A percentile compares a stretch with the other conserved stretches of the same genome.
These are phyloP conservation scores for Papilio glaucus DNA, from an alignment of 1,140 invertebrate species.

Conservation along the genomic window DNA sequence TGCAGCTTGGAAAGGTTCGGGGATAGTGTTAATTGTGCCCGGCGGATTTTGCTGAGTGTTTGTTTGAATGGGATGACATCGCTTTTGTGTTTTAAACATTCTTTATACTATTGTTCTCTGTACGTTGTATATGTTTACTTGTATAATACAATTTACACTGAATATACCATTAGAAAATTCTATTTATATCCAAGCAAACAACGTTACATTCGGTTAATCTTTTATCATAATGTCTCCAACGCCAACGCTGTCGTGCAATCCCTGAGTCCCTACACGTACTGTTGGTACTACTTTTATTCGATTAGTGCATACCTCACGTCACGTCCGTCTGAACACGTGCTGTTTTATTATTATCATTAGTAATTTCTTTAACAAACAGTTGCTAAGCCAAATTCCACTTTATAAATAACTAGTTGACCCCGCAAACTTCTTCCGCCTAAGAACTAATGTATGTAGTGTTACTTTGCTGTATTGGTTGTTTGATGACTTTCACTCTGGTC, in stretches of 20 bases:
- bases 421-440: too few species aligned
- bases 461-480: too few species aligned
- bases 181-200: background rate
- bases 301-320: conserved; percentile 3
- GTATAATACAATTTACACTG: background rate
- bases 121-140: background rate
- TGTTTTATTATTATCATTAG: background rate
- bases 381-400: too few species aligned
- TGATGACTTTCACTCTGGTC: too few species aligned
- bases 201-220: background rate
- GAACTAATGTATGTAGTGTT: too few species aligned
- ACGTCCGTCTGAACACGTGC: background rate
- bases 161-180: too few species aligned
- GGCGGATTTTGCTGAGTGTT: conserved; percentile 34
- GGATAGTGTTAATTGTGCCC: conserved; percentile 33
- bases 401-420: too few species aligned
- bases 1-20: conserved; percentile 11
- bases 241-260: conserved; percentile 1
- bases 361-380: too few species aligned
- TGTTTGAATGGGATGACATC: conserved; percentile 13
- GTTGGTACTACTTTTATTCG: conserved; percentile 25
- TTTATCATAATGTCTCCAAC: background rate
- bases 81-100: background rate
- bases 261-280: conserved; percentile 7
- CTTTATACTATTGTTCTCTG: background rate